Evolutionary conservation across 2,888 invertebrate genomes (phyloP).

Genomic region (Dolomedes plantarius): DNA sequence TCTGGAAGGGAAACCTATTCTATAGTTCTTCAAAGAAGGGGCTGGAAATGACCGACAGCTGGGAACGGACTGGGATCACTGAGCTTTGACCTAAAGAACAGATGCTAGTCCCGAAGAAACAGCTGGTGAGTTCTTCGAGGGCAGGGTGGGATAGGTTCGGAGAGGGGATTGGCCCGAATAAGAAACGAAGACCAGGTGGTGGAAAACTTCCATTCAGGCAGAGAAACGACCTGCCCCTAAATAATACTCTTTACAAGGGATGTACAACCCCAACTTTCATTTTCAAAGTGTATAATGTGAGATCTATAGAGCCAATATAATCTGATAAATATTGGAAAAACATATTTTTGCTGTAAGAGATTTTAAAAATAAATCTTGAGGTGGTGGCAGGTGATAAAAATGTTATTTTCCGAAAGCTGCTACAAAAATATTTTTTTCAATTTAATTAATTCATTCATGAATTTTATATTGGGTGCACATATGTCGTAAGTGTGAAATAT

Average conservation of each 20-base stretch:
- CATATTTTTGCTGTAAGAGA: no score
- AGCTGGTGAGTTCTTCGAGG: constrained; percentile 45
- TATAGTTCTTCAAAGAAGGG: constrained; percentile 19
- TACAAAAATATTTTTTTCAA: no score
- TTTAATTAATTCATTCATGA: no score
- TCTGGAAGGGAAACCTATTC: constrained; percentile 20
- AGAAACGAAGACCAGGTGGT: constrained; percentile 53
- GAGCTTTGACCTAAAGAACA: constrained; percentile 63
- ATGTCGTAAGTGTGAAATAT: no score
- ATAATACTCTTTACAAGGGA: neutral
- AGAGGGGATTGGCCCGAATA: constrained; percentile 53
- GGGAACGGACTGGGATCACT: constrained; percentile 54
- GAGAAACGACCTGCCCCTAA: constrained; percentile 1
- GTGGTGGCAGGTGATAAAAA: no score
- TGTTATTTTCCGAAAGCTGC: no score
- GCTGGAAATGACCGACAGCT: constrained; percentile 66
- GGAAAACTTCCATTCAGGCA: neutral
- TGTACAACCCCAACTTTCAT: neutral
- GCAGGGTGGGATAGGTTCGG: constrained; percentile 10
- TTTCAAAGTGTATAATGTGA: neutral
- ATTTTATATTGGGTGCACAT: no score
- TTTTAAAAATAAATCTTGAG: no score
- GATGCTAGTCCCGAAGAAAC: constrained; percentile 45
- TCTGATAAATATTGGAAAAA: neutral
- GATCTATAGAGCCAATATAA: neutral